Evolutionary conservation across 2,113 vertebrate species (phyloP), one percentile per base, ranked within the genome.

Genomic region (Tenebrosternarchus preto): DNA sequence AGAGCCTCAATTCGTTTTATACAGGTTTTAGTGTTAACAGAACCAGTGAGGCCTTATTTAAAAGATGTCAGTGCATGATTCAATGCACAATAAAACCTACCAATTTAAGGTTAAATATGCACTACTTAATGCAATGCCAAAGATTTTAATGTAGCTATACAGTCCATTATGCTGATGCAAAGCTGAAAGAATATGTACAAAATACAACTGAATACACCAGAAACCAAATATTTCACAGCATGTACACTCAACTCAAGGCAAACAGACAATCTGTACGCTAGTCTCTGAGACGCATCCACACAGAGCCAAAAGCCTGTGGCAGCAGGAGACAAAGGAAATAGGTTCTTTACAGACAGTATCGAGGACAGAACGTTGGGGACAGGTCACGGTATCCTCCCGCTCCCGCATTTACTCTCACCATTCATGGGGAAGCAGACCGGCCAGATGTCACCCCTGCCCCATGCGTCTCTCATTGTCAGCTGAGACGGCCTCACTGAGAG

Each of bases 141-240:
- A 46, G 29, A 39, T 80, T 64, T 17, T 57, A 39, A 29, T 20
- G 5, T 43, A 59, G 22, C 50, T 56, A n/a, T 22, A 27, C 39
- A n/a, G 24, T n/a, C 22, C 43, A 12, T 73, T 5, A 53, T 46
- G 43, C 11, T 46, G 43, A 46, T 46, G 11, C 43, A 46, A 46
- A 46, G 43, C 43, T 46, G 43, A 46, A 46, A 46, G 43, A 46
- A 46, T 46, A 46, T 46, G 39, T 29, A 33, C 33, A 50, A 31
- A 71, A 76, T 64, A 33, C 2, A 25, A 67, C 8, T 7, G 71
- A 80, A 80, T 64, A 22, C 70, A 67, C 69, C 53, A 19, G 60
- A 78, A 74, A 76, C 76, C 60, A 73, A 61, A 67, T 68, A 84
- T 84, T 68, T 16, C 4, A 5, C 53, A 39, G 29, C 33, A 36